These are phyloP conservation scores for Falco concolor DNA, from an alignment of 2,797 vertebrate genomes.

Conservation along the genomic window DNA sequence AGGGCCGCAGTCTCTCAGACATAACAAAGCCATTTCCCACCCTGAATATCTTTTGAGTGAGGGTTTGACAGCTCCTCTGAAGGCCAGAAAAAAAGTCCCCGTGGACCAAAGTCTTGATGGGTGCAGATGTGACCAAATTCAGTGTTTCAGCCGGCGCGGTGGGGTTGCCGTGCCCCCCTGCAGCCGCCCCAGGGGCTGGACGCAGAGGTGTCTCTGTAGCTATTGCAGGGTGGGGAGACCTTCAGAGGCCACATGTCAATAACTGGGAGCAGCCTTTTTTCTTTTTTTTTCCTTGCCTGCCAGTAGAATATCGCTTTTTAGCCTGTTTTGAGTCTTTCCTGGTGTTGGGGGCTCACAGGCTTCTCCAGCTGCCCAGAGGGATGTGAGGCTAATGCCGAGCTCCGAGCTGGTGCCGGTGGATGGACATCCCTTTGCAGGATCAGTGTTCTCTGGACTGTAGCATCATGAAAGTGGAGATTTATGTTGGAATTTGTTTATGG, in stretches of 20 bases:
- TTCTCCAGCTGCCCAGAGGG: background rate
- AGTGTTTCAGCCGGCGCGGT: accelerated
- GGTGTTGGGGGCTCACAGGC: background rate
- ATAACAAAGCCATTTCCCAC: background rate
- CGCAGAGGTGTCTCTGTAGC: background rate
- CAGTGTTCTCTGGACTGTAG: background rate
- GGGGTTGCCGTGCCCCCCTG: background rate
- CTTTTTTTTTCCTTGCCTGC: background rate
- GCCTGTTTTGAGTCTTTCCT: background rate
- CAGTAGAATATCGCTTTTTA: background rate
- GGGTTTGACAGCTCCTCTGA: constrained; percentile 13
- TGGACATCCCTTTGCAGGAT: background rate
- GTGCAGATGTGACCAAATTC: background rate
- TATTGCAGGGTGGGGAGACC: background rate
- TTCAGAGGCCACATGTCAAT: background rate
- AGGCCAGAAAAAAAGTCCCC: background rate
- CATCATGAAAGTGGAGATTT: background rate
- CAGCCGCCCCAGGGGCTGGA: background rate
- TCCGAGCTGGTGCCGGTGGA: background rate
- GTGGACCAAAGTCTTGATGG: background rate
- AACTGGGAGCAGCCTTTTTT: background rate
- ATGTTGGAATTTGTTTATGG: background rate
- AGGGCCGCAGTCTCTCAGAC: background rate
- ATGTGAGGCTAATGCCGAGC: background rate
- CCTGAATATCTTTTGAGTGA: background rate